These are phyloP conservation scores for Drosophila macrospina DNA, from an alignment of 2,888 invertebrate genomes.

Conservation along the genomic window DNA sequence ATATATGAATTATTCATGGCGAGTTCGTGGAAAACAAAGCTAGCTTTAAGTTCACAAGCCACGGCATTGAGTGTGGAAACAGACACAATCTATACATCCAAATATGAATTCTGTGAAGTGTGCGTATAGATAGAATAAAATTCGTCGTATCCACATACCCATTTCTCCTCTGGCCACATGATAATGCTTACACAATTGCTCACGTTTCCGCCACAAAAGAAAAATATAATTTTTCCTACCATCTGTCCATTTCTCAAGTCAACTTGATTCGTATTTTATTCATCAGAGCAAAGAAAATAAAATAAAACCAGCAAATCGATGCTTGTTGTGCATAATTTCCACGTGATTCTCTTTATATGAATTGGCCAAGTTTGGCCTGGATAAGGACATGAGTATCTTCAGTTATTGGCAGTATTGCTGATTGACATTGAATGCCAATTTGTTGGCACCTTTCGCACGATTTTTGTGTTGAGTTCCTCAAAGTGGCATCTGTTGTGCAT, in stretches of 20 bases:
- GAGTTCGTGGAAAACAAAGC: not conserved
- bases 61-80: not conserved
- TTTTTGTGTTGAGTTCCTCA: not conserved
- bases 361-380: not conserved
- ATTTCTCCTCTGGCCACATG: not conserved
- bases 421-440: constrained; percentile 22
- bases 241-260: not conserved
- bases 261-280: constrained; percentile 16
- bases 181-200: constrained; percentile 10
- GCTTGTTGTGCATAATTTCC: constrained; percentile 23
- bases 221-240: constrained; percentile 9
- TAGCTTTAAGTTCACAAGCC: not conserved
- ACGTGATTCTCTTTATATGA: constrained; percentile 2
- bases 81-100: not conserved
- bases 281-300: constrained; percentile 12
- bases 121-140: not conserved
- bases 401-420: constrained; percentile 10
- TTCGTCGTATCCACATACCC: not conserved
- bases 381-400: not conserved
- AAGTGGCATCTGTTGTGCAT: not conserved
- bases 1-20: not conserved
- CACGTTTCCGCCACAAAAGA: constrained; percentile 5
- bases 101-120: constrained; percentile 5
- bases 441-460: constrained; percentile 16
- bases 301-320: constrained; percentile 18